Conservation (phyloP, 2,797 vertebrate genomes). For the Pangasius krempfi region DNA sequence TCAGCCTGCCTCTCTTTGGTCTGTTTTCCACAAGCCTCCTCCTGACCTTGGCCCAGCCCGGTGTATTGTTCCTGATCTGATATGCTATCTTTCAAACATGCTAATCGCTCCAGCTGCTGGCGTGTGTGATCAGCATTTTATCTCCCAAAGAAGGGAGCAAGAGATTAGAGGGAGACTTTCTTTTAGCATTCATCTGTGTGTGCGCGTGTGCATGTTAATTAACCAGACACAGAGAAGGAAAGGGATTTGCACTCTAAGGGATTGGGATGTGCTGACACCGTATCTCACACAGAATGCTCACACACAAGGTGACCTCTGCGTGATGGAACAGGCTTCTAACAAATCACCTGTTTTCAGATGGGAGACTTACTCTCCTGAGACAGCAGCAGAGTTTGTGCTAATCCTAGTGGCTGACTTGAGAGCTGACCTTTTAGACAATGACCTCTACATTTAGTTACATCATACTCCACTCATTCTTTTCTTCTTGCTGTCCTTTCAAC, state of each 20-base stretch:
- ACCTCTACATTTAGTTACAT: constrained; percentile 37
- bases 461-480: not conserved
- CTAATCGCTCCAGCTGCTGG: constrained; percentile 72
- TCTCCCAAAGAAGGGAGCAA: constrained; percentile 69
- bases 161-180: constrained; percentile 68
- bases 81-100: constrained; percentile 79
- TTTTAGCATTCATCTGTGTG: constrained; percentile 55
- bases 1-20: constrained; percentile 54
- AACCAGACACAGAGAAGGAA: constrained; percentile 40
- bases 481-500: not conserved
- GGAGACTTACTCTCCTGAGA: constrained; percentile 18
- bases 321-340: constrained; percentile 47
- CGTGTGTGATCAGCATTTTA: constrained; percentile 77
- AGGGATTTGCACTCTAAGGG: constrained; percentile 36
- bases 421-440: constrained; percentile 26
- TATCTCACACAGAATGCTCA: constrained; percentile 28
- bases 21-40: constrained; percentile 76
- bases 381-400: constrained; percentile 34
- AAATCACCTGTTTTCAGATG: constrained; percentile 47
- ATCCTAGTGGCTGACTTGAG: constrained; percentile 29
- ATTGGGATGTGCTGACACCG: constrained; percentile 45
- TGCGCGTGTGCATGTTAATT: constrained; percentile 50
- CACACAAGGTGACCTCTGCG: constrained; percentile 51
- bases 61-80: constrained; percentile 78
- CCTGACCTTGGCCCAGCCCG: constrained; percentile 80